phyloP scores from a whole-genome alignment of 2,797 vertebrate species.

The Pantherophis vulpinus region DNA sequence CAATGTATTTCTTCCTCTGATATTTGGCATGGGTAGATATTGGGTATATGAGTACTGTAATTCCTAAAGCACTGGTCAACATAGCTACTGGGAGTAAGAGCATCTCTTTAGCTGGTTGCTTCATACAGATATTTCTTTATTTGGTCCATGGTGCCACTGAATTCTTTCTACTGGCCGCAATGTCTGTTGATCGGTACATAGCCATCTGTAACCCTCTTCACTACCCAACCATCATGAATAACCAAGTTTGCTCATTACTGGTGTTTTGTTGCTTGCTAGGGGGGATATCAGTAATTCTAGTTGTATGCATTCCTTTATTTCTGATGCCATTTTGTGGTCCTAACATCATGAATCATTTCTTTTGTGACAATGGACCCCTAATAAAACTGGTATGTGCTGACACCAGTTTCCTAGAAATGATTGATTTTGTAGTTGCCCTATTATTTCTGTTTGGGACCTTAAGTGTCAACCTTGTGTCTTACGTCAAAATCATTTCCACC shows the following conservation, averaged over 20 bases:
- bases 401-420: neutral
- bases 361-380: neutral
- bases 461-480: neutral
- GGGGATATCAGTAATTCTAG: neutral
- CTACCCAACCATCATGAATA: neutral
- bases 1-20: conserved; percentile 59
- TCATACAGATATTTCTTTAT: conserved; percentile 46
- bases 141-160: conserved; percentile 12
- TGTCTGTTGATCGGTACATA: neutral
- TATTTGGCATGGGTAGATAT: conserved; percentile 60
- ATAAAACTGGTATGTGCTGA: neutral
- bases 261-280: conserved; percentile 43
- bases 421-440: neutral
- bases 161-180: fast-evolving
- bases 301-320: neutral
- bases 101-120: conserved; percentile 50
- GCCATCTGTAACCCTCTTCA: neutral
- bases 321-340: neutral
- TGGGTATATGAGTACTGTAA: conserved; percentile 34
- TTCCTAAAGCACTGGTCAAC: conserved; percentile 51
- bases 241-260: neutral
- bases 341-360: neutral
- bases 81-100: conserved; percentile 51
- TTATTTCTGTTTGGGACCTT: neutral
- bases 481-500: neutral